These are phyloP conservation scores for Drosophila leontia DNA, from an alignment of 1,140 invertebrate genomes.

Conservation along the genomic window DNA sequence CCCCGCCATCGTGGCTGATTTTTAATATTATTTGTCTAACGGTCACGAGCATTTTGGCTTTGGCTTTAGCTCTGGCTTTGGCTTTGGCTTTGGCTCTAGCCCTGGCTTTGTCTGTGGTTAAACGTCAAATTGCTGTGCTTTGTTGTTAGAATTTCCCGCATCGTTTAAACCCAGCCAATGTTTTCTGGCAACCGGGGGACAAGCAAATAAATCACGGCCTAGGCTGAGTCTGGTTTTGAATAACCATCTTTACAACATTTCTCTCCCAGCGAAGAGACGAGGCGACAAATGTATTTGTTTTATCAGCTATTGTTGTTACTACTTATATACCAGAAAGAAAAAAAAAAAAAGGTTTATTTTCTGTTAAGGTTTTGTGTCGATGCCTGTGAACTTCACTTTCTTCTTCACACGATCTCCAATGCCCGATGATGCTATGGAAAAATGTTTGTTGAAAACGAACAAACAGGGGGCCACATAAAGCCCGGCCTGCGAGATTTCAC, in stretches of 20 bases:
- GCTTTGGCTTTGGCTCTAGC: constrained; percentile 13
- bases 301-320: constrained; percentile 79
- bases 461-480: constrained; percentile 65
- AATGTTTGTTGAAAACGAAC: constrained; percentile 77
- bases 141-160: constrained; percentile 79
- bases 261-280: constrained; percentile 58
- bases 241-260: constrained; percentile 77
- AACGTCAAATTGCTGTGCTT: constrained; percentile 55
- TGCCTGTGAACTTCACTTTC: constrained; percentile 76
- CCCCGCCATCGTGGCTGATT: constrained; percentile 64
- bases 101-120: constrained; percentile 53
- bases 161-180: constrained; percentile 77
- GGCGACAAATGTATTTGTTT: constrained; percentile 82
- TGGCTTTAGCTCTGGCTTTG: constrained; percentile 17
- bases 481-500: constrained; percentile 56
- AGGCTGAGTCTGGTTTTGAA: constrained; percentile 55
- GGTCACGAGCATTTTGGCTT: constrained; percentile 79
- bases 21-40: constrained; percentile 82
- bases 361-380: constrained; percentile 39
- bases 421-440: constrained; percentile 54
- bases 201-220: constrained; percentile 78
- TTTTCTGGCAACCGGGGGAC: constrained; percentile 70
- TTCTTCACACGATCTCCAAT: constrained; percentile 50
- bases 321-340: constrained; percentile 15
- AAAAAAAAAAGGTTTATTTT: constrained; percentile 55